Evolutionary conservation across 2,888 invertebrate species (phyloP).

Genomic region (Dryobota labecula): DNA sequence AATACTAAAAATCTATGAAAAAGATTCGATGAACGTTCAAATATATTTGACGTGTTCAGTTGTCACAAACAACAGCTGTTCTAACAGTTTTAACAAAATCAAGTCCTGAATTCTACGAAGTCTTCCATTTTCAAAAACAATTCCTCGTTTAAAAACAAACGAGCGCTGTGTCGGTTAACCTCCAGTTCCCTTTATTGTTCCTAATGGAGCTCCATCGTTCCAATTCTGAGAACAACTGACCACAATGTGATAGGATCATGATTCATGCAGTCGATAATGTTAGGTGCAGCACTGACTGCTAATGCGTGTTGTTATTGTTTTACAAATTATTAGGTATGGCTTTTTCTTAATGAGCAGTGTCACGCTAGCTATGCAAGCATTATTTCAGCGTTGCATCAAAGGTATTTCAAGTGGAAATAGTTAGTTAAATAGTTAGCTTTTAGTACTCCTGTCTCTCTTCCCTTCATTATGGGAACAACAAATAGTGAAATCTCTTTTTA

Average conservation of each 20-base stretch:
- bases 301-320: constrained; percentile 47
- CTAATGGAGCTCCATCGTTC: constrained; percentile 45
- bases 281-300: constrained; percentile 35
- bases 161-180: constrained; percentile 35
- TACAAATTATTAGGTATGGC: constrained; percentile 16
- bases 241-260: constrained; percentile 50
- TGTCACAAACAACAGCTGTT: background rate
- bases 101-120: constrained; percentile 7
- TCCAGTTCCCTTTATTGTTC: constrained; percentile 47
- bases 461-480: too few relatives aligned
- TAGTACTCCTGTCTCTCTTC: too few relatives aligned
- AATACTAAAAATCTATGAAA: background rate
- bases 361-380: too few relatives aligned
- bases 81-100: background rate
- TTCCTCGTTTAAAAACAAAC: constrained; percentile 27
- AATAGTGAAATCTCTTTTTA: too few relatives aligned
- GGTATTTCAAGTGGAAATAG: too few relatives aligned
- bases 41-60: background rate
- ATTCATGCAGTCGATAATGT: constrained; percentile 57
- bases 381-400: too few relatives aligned
- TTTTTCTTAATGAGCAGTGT: too few relatives aligned
- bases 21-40: background rate
- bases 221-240: constrained; percentile 50
- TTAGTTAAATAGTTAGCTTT: too few relatives aligned
- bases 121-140: constrained; percentile 23